These are phyloP conservation scores for Carabus problematicus DNA, from an alignment of 2,888 invertebrate genomes.

Conservation along the genomic window DNA sequence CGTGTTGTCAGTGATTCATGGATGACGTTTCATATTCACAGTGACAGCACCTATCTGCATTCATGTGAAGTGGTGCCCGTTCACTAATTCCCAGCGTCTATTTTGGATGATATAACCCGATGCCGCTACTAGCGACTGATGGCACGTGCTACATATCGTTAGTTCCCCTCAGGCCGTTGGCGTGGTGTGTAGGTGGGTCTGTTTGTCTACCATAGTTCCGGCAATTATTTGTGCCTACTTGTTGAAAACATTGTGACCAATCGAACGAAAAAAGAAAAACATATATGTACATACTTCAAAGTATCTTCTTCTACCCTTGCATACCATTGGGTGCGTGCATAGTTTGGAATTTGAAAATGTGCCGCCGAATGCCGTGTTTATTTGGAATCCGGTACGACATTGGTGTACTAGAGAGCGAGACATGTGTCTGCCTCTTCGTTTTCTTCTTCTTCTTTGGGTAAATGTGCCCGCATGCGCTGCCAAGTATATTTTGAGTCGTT, in stretches of 20 bases:
- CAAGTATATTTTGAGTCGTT: too few species aligned
- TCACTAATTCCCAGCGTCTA: neutral
- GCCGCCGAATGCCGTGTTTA: too few species aligned
- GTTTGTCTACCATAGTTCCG: conserved; percentile 41
- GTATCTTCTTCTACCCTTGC: neutral
- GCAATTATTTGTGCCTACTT: conserved; percentile 44
- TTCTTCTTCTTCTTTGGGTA: too few species aligned
- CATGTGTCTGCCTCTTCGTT: too few species aligned
- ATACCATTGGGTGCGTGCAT: neutral
- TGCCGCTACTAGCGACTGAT: neutral
- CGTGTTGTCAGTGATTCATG: conserved; percentile 25
- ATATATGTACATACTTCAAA: conserved; percentile 8
- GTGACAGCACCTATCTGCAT: conserved; percentile 6
- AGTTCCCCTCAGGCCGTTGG: neutral
- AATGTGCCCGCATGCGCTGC: too few species aligned
- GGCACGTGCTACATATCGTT: neutral
- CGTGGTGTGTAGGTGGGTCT: conserved; percentile 1
- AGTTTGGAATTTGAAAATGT: too few species aligned
- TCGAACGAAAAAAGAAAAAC: conserved; percentile 37
- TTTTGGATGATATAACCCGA: neutral
- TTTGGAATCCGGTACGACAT: too few species aligned
- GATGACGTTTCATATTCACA: conserved; percentile 27
- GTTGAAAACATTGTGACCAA: conserved; percentile 43
- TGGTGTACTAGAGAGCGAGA: too few species aligned
- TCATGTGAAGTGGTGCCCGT: conserved; percentile 9